Evolutionary conservation across 2,888 invertebrate species (phyloP).

Genomic region (Patella pellucida): DNA sequence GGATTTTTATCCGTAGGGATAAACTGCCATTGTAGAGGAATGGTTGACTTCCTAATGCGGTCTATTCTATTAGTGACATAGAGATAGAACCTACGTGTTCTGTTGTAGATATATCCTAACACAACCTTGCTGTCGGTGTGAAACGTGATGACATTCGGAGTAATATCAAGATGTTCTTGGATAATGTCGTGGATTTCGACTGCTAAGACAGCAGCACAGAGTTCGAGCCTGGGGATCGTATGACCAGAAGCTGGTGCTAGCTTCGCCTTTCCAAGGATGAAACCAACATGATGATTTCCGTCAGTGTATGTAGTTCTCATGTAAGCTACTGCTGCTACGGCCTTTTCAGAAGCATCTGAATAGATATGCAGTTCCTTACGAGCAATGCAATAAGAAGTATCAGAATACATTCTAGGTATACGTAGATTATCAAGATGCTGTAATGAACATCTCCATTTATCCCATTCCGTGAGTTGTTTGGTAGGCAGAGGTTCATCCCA

Average conservation of each 20-base stretch:
- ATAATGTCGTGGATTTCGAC: slow-evolving; percentile 22
- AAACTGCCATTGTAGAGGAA: slow-evolving; percentile 28
- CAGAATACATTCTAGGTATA: no score
- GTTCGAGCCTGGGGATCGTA: slow-evolving; percentile 38
- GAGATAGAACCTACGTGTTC: slow-evolving; percentile 30
- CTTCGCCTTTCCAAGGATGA: slow-evolving; percentile 36
- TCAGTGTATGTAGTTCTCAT: slow-evolving; percentile 17
- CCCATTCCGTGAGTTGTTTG: no score
- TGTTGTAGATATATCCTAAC: slow-evolving; percentile 34
- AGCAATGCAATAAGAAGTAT: no score
- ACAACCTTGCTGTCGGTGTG: slow-evolving; percentile 38
- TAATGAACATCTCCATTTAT: no score
- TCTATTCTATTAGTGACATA: slow-evolving; percentile 38
- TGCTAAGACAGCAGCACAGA: slow-evolving; percentile 36
- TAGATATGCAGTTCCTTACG: no score
- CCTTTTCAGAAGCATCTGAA: slow-evolving; percentile 29
- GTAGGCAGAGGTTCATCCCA: no score
- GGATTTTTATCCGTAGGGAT: slow-evolving; percentile 28
- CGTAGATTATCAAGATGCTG: no score
- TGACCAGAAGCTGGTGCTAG: slow-evolving; percentile 32
- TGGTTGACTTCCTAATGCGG: slow-evolving; percentile 23
- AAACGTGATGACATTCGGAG: slow-evolving; percentile 15
- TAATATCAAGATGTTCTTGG: slow-evolving; percentile 22
- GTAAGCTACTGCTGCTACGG: slow-evolving; percentile 29
- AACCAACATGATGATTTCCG: slow-evolving; percentile 16